Conservation (phyloP, 2,113 vertebrate species). For the Oxyura jamaicensis region DNA sequence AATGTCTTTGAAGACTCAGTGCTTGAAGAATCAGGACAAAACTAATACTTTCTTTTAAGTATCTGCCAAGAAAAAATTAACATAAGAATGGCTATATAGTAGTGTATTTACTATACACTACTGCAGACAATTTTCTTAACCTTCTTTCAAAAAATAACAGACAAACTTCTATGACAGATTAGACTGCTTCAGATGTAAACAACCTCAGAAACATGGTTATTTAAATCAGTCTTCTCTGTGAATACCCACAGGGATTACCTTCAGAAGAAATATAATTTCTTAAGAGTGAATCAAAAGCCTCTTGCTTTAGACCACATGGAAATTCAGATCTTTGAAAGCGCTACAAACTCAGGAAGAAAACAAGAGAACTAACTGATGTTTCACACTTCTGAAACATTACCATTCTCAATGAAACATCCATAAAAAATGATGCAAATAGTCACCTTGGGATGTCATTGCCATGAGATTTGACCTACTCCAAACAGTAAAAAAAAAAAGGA, state of each 20-base stretch:
- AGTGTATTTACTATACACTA: not conserved
- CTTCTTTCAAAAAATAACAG: not conserved
- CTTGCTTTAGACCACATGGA: not conserved
- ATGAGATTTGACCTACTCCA: not conserved
- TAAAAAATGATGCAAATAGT: not conserved
- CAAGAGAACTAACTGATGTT: not conserved
- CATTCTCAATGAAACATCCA: not conserved
- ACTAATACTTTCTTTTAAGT: not conserved
- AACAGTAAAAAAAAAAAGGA: not conserved
- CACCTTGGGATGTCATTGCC: not conserved
- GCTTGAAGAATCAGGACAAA: not conserved
- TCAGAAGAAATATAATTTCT: not conserved
- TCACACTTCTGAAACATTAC: not conserved
- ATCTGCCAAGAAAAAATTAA: not conserved
- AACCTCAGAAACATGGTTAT: not conserved
- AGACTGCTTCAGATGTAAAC: not conserved
- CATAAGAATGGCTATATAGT: not conserved
- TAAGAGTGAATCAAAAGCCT: not conserved
- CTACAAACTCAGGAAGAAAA: not conserved
- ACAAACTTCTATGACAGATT: not conserved
- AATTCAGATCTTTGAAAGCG: not conserved
- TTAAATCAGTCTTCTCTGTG: not conserved
- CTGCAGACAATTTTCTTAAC: fast-evolving
- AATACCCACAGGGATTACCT: not conserved
- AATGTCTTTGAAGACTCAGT: not conserved